A percentile compares a stretch with the other conserved stretches of the same genome.
Conservation (phyloP, 2,888 invertebrate species). For the Sinodicranocentrus sp. region DNA sequence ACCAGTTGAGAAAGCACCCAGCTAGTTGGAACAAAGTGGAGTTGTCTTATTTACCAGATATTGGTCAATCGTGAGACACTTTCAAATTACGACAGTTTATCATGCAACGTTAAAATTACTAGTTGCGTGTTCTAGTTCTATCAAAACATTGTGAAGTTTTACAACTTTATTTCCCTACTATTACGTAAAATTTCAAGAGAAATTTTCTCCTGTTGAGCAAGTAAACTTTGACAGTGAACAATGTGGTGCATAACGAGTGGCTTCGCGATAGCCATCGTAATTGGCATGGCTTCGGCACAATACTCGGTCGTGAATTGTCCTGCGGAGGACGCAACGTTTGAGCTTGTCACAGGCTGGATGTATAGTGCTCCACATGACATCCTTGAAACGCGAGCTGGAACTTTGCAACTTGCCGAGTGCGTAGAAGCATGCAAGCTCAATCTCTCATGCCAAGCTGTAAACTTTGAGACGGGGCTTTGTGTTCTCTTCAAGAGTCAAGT, state of each 20-base stretch:
- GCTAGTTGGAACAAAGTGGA: too few relatives aligned
- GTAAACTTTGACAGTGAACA: slow-evolving; percentile 6
- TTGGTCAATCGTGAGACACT: slow-evolving; percentile 2
- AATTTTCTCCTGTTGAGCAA: not conserved
- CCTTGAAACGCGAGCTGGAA: slow-evolving; percentile 78
- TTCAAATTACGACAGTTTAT: not conserved
- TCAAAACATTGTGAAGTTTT: not conserved
- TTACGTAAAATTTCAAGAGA: not conserved
- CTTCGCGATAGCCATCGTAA: slow-evolving; percentile 40
- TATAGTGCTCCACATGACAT: slow-evolving; percentile 79
- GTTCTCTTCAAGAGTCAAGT: slow-evolving; percentile 78
- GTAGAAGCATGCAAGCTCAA: slow-evolving; percentile 78
- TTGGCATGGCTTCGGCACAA: slow-evolving; percentile 69
- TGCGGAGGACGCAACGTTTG: slow-evolving; percentile 77
- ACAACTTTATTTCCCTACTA: not conserved
- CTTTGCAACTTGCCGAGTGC: slow-evolving; percentile 78
- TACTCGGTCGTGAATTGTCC: slow-evolving; percentile 80
- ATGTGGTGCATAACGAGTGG: slow-evolving; percentile 56
- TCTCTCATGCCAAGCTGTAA: slow-evolving; percentile 78
- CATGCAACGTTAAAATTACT: too few relatives aligned
- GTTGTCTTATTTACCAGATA: too few relatives aligned
- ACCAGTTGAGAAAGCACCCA: too few relatives aligned
- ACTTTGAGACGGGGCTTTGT: slow-evolving; percentile 79
- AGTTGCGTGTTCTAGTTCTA: too few relatives aligned
- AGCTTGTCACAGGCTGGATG: slow-evolving; percentile 78